Conservation (phyloP, 2,797 vertebrate genomes). For the Mormyrus proboscirostris region DNA sequence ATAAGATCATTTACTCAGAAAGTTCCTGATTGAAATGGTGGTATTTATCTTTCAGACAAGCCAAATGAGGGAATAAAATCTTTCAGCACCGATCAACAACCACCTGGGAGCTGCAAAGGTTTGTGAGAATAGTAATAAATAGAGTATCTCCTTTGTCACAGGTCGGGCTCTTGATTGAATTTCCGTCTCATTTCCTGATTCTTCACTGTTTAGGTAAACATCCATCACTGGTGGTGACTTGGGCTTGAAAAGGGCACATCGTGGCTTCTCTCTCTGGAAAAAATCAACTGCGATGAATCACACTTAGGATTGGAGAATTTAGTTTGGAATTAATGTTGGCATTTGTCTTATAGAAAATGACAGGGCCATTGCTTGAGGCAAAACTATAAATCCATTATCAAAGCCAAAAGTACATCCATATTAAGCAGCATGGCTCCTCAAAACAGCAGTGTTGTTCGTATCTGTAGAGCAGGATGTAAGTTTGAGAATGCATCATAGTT, state of each 20-base stretch:
- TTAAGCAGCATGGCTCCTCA: constrained; percentile 15
- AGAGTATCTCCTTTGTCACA: constrained; percentile 32
- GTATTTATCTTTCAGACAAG: background rate
- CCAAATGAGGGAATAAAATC: background rate
- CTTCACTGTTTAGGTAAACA: constrained; percentile 56
- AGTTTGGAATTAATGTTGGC: constrained; percentile 59
- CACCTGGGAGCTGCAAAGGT: background rate
- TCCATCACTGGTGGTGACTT: constrained; percentile 57
- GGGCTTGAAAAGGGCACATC: constrained; percentile 63
- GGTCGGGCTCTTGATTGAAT: constrained; percentile 54
- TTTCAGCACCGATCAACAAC: background rate
- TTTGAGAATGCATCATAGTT: constrained; percentile 35
- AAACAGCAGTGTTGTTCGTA: constrained; percentile 22
- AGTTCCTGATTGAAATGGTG: background rate
- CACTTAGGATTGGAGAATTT: constrained; percentile 47
- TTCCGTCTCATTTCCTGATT: constrained; percentile 61
- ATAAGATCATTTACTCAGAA: background rate
- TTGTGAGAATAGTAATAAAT: constrained; percentile 39
- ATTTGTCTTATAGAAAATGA: constrained; percentile 55
- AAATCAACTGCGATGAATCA: constrained; percentile 57
- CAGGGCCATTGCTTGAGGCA: constrained; percentile 27
- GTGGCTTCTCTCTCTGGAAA: constrained; percentile 55
- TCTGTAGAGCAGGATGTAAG: constrained; percentile 16
- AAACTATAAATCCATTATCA: constrained; percentile 43
- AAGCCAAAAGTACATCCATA: constrained; percentile 37